These are phyloP conservation scores for Oreohelix idahoensis DNA, from an alignment of 1,140 invertebrate genomes.

Conservation along the genomic window DNA sequence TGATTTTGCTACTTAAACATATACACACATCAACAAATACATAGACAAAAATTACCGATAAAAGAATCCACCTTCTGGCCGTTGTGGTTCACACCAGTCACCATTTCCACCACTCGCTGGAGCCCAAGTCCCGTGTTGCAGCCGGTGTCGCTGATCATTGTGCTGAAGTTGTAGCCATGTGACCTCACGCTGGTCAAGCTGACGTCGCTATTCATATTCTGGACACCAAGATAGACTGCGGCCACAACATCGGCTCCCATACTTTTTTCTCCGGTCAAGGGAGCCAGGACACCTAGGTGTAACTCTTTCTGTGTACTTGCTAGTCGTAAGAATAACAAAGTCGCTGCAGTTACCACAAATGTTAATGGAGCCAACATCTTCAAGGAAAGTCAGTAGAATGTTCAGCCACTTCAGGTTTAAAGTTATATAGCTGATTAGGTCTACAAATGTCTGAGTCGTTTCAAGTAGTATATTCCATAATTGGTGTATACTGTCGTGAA, in stretches of 20 bases:
- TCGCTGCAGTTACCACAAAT: background rate
- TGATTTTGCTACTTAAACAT: no score
- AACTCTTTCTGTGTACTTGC: constrained; percentile 5
- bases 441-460: no score
- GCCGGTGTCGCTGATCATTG: constrained; percentile 10
- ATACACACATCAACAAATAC: no score
- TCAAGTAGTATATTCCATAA: no score
- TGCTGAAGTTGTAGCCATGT: constrained; percentile 25
- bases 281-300: constrained; percentile 19
- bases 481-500: no score
- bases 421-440: no score
- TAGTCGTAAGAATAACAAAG: background rate
- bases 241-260: constrained; percentile 24
- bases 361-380: background rate
- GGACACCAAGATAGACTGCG: constrained; percentile 11
- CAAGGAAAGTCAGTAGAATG: no score
- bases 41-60: background rate
- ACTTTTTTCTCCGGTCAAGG: constrained; percentile 14
- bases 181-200: background rate
- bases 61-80: constrained; percentile 7
- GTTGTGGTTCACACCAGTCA: background rate
- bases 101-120: constrained; percentile 15
- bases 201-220: constrained; percentile 6
- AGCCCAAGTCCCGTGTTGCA: constrained; percentile 23
- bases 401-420: no score